Conservation (phyloP, 2,888 invertebrate species). For the Ectropis crepuscularia region DNA sequence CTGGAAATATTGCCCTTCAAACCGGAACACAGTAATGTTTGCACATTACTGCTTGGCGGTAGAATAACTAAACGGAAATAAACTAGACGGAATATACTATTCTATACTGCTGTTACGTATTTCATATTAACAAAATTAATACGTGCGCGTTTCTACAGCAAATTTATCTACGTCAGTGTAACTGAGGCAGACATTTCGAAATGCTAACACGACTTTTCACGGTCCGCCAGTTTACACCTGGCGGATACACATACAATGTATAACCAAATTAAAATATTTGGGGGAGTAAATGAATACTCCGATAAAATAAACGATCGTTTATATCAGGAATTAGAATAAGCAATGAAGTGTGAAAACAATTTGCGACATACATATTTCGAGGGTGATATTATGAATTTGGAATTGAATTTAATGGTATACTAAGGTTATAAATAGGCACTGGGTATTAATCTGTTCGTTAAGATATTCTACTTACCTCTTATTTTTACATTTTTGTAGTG, state of each 20-base stretch:
- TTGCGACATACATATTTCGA: conserved; percentile 35
- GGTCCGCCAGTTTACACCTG: conserved; percentile 61
- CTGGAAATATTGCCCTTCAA: no score
- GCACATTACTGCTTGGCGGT: no score
- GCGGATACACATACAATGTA: conserved; percentile 43
- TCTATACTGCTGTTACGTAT: no score
- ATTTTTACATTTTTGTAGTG: no score
- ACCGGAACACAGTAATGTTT: no score
- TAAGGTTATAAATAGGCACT: no score
- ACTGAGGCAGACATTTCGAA: conserved; percentile 62
- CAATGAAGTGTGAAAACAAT: conserved; percentile 43
- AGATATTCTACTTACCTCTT: no score
- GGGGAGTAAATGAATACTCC: conserved; percentile 35
- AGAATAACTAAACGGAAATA: no score
- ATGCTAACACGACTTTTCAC: conserved; percentile 63
- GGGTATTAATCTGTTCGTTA: no score
- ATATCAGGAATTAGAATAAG: conserved; percentile 37
- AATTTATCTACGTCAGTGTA: conserved; percentile 26
- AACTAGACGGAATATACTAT: no score
- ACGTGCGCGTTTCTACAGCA: not conserved
- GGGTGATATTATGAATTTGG: conserved; percentile 25
- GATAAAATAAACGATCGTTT: conserved; percentile 28
- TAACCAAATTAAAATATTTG: conserved; percentile 42
- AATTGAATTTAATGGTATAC: conserved; percentile 11
- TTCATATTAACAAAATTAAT: no score